Evolutionary conservation across 2,113 vertebrate genomes (phyloP), one percentile per base, ranked within the genome.

Genomic region (Oreochromis aureus): DNA sequence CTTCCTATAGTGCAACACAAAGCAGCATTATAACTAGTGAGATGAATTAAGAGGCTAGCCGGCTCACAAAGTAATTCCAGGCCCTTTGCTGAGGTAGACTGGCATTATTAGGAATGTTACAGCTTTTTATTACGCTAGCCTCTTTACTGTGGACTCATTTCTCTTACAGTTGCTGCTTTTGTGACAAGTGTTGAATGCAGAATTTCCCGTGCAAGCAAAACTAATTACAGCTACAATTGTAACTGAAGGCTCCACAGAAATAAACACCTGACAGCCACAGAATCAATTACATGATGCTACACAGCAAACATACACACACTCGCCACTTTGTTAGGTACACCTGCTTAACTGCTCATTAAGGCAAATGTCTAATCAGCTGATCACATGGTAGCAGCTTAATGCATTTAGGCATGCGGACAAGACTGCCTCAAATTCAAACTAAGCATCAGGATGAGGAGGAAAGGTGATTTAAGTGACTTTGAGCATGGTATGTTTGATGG

Each of bases 191-290:
- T 55, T 83, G 81, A 90, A 85, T 82, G 46, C 51, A 44, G 69
- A 85, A 80, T 83, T 78, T 81, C 48, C 48, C 3, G 7, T 79
- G 63, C 63, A 63, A 80, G 66, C 51, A 55, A 84, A 85, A 80
- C 56, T 89, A 87, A 89, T 89, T 89, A 85, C 80, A 80, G 71
- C 44, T 54, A 32, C 69, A 84, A 56, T 71, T 51, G 41, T 36
- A 16, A 13, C 46, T 34, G 10, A 69, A 58, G 22, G 56, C 46
- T 44, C 36, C 56, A 12, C 48, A 69, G 51, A 66, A 51, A 69
- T 54, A 76, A 81, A 66, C 51, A 53, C 51, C 66, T 80, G 79
- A 87, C 53, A 80, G 51, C 24, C 76, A 46, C 51, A 5, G 41
- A 83, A 82, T 46, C 66, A 71, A 55, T 79, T 86, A 44, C 59